Conservation (phyloP, 2,797 vertebrate species). For the Adelosebastes latens region DNA sequence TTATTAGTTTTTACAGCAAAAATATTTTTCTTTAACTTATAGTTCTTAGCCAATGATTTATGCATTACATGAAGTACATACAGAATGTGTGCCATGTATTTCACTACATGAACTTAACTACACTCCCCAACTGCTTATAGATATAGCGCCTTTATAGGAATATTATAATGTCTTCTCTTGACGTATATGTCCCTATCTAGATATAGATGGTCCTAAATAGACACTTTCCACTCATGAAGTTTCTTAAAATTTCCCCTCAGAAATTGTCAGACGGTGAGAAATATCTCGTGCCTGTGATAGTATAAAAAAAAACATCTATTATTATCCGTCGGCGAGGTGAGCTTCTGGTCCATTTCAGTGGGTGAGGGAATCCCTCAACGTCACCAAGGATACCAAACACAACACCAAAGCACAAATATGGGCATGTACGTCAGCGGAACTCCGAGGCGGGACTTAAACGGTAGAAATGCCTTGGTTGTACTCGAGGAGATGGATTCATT, state of each 20-base stretch:
- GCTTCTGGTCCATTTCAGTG: constrained; percentile 81
- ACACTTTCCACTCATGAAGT: constrained; percentile 50
- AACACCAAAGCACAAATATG: constrained; percentile 90
- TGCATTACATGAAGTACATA: background rate
- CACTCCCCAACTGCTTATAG: background rate
- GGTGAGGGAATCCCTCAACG: constrained; percentile 98
- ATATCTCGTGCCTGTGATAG: constrained; percentile 80
- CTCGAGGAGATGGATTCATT: constrained; percentile 88
- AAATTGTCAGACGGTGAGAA: constrained; percentile 82
- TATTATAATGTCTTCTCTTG: constrained; percentile 1
- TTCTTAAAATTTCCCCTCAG: constrained; percentile 65
- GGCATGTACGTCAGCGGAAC: constrained; percentile 99
- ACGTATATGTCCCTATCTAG: constrained; percentile 31
- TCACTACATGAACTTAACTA: background rate
- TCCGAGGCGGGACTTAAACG: constrained; percentile 84
- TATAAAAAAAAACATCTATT: constrained; percentile 80
- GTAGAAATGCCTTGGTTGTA: constrained; percentile 73
- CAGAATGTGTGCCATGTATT: background rate
- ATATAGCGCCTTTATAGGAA: background rate
- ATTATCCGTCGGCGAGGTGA: constrained; percentile 85
- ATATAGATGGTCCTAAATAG: constrained; percentile 37
- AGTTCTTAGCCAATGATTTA: too few species aligned
- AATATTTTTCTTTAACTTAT: too few species aligned
- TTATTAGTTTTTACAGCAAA: too few species aligned
- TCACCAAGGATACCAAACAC: constrained; percentile 99